These are phyloP conservation scores for Pseudomugil gertrudae DNA, from an alignment of 2,797 vertebrate genomes.

Conservation along the genomic window DNA sequence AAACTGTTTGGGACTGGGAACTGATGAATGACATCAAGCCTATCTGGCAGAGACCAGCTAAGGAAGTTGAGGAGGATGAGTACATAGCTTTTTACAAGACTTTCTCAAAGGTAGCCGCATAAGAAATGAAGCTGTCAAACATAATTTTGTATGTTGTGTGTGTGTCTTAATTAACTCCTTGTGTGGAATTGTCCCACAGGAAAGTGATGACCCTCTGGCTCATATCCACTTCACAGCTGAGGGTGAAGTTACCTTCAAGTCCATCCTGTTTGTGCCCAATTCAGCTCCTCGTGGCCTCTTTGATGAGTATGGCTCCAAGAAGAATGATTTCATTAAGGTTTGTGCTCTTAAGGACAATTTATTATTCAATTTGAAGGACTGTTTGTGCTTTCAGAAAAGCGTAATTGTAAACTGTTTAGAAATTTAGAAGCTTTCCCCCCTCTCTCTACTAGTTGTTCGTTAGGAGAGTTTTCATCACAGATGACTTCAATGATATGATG, in stretches of 20 bases:
- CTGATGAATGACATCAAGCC: slow-evolving; percentile 99
- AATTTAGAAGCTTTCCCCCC: background rate
- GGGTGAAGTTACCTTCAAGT: slow-evolving; percentile 98
- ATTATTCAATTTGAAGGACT: background rate
- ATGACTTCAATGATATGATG: slow-evolving; percentile 99
- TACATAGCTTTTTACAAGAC: slow-evolving; percentile 99
- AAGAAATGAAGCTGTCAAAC: background rate
- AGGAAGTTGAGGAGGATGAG: slow-evolving; percentile 97
- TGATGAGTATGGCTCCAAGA: slow-evolving; percentile 98
- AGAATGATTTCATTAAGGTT: slow-evolving; percentile 98
- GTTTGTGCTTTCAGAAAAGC: background rate
- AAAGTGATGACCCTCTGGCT: slow-evolving; percentile 90
- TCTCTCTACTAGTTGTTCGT: slow-evolving; percentile 77
- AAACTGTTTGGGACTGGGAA: slow-evolving; percentile 99
- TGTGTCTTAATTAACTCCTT: background rate
- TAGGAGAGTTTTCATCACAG: slow-evolving; percentile 96
- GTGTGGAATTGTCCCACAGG: slow-evolving; percentile 82
- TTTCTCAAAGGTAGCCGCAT: slow-evolving; percentile 91
- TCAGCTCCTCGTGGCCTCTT: slow-evolving; percentile 95
- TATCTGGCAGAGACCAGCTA: slow-evolving; percentile 96
- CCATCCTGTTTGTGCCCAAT: slow-evolving; percentile 93
- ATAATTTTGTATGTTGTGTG: background rate
- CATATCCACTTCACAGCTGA: slow-evolving; percentile 98
- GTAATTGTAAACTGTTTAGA: background rate
- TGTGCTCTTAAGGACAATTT: background rate